Evolutionary conservation across 1,140 invertebrate species (phyloP).

Genomic region (Drosophila rhopaloa): DNA sequence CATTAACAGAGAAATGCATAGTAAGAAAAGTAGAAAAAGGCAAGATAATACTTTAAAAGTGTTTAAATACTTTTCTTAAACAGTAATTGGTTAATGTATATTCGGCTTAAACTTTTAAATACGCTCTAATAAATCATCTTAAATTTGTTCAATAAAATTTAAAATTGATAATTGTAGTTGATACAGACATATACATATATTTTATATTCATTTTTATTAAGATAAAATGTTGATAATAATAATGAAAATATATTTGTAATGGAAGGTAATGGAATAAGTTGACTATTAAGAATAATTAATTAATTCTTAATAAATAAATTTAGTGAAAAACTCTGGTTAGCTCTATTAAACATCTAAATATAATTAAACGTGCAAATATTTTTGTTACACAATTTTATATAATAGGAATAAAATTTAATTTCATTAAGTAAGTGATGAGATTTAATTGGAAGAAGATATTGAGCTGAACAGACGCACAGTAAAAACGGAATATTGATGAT

Average conservation of each 20-base stretch:
- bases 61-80: constrained; percentile 18
- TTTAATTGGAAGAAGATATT: neutral
- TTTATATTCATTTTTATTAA: constrained; percentile 5
- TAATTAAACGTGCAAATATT: constrained; percentile 33
- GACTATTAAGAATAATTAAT: neutral
- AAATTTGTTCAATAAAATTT: constrained; percentile 4
- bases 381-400: constrained; percentile 10
- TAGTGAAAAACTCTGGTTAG: constrained; percentile 9
- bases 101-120: constrained; percentile 13
- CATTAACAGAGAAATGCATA: constrained; percentile 57
- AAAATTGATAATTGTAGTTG: constrained; percentile 14
- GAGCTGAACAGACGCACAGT: neutral
- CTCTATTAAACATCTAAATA: constrained; percentile 5
- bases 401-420: constrained; percentile 23
- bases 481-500: neutral
- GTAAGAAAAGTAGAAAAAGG: constrained; percentile 45
- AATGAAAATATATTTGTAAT: constrained; percentile 7
- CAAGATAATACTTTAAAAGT: constrained; percentile 30
- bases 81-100: constrained; percentile 14
- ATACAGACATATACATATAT: constrained; percentile 13
- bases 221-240: constrained; percentile 6
- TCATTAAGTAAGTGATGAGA: constrained; percentile 20
- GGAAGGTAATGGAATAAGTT: constrained; percentile 8
- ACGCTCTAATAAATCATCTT: constrained; percentile 21
- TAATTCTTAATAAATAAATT: constrained; percentile 4